phyloP scores from a whole-genome alignment of 2,888 invertebrate genomes.

The Melieria picta region DNA sequence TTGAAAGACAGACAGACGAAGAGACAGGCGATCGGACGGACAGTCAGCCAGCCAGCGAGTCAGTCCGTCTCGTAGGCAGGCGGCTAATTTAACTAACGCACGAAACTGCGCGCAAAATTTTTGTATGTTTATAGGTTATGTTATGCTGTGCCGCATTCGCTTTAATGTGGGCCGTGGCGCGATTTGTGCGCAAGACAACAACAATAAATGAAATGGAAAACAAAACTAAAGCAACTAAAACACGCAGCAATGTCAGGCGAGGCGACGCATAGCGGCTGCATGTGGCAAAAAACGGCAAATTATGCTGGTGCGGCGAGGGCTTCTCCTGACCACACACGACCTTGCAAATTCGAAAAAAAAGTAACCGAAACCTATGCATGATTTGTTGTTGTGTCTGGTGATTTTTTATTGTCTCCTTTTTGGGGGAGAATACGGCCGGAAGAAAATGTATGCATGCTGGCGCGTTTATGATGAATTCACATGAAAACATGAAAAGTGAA shows the following conservation, averaged over 20 bases:
- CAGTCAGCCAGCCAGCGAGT: not conserved
- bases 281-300: no score
- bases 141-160: not conserved
- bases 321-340: conserved; percentile 15
- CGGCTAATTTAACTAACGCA: conserved; percentile 35
- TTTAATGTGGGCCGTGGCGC: not conserved
- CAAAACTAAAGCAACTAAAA: not conserved
- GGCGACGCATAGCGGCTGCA: conserved; percentile 8
- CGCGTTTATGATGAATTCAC: conserved; percentile 9
- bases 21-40: not conserved
- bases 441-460: no score
- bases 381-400: not conserved
- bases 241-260: conserved; percentile 1
- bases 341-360: conserved; percentile 10
- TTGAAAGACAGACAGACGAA: not conserved
- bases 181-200: not conserved
- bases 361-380: conserved; percentile 1
- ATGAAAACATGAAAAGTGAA: conserved; percentile 18
- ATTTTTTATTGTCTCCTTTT: no score
- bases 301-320: not conserved
- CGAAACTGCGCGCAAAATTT: conserved; percentile 25
- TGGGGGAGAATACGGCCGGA: no score
- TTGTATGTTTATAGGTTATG: conserved; percentile 20
- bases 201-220: not conserved
- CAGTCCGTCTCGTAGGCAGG: conserved; percentile 19